A percentile compares a stretch with the other conserved stretches of the same genome.
phyloP scores from a whole-genome alignment of 2,113 vertebrate genomes.

The Cryptotis parvus region DNA sequence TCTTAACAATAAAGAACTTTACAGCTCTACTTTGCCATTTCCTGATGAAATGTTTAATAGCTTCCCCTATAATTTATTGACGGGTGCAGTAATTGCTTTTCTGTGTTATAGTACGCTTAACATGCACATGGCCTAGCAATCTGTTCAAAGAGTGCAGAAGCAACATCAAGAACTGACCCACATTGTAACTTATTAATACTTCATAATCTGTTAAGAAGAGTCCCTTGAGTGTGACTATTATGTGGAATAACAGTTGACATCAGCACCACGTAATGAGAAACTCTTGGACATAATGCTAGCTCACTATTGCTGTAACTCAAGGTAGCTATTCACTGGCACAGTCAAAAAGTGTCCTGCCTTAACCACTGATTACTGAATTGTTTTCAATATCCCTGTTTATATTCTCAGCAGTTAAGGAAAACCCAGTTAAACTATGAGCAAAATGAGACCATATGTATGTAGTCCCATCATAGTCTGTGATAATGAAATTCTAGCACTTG shows the following conservation, averaged over 20 bases:
- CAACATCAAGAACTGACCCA: not conserved
- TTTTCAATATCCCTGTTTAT: not conserved
- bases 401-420: conserved; percentile 25
- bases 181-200: not conserved
- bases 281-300: not conserved
- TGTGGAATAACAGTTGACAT: not conserved
- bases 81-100: conserved; percentile 36
- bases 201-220: conserved; percentile 3
- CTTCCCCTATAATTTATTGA: not conserved
- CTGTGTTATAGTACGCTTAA: conserved; percentile 21
- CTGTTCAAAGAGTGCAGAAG: conserved; percentile 4
- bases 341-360: not conserved
- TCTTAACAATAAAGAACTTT: conserved; percentile 35
- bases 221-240: not conserved
- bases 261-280: not conserved
- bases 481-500: not conserved
- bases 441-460: not conserved
- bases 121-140: not conserved
- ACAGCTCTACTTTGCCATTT: conserved; percentile 50
- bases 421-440: not conserved
- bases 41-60: conserved; percentile 57
- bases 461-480: not conserved
- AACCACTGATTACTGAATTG: not conserved
- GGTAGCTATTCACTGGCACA: not conserved
- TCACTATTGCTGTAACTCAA: not conserved